phyloP scores from a whole-genome alignment of 2,797 vertebrate genomes.

The Pitangus sulphuratus region DNA sequence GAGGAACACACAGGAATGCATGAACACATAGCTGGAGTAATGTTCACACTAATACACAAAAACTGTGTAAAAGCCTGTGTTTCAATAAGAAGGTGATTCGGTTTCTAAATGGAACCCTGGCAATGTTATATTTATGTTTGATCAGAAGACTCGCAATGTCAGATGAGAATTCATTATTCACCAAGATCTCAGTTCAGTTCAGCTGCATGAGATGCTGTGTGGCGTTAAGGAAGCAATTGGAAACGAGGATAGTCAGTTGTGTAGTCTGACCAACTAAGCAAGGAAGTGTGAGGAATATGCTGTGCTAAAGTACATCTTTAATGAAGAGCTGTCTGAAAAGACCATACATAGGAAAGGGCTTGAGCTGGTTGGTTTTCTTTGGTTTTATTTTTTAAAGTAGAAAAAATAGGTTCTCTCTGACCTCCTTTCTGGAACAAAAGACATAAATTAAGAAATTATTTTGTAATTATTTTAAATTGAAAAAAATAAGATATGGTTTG shows the following conservation, averaged over 20 bases:
- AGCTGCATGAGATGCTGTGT: not conserved
- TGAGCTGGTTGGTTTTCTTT: rapidly evolving
- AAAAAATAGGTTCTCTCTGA: not conserved
- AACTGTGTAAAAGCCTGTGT: not conserved
- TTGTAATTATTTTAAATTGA: not conserved
- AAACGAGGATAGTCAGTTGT: not conserved
- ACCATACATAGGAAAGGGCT: rapidly evolving
- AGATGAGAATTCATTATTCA: not conserved
- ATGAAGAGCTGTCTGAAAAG: not conserved
- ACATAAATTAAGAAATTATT: not conserved
- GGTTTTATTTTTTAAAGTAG: not conserved
- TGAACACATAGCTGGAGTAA: not conserved
- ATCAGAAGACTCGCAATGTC: not conserved
- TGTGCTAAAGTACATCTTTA: not conserved
- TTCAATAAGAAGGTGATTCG: not conserved
- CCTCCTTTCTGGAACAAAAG: not conserved
- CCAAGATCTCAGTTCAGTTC: not conserved
- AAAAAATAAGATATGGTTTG: not conserved
- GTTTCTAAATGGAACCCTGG: not conserved
- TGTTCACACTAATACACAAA: not conserved
- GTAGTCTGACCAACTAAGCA: not conserved
- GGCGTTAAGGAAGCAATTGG: not conserved
- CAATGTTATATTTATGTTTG: not conserved
- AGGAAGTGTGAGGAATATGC: not conserved
- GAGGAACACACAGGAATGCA: not conserved